These are phyloP conservation scores for Sitobion miscanthi DNA, from an alignment of 1,140 invertebrate species.

Conservation along the genomic window DNA sequence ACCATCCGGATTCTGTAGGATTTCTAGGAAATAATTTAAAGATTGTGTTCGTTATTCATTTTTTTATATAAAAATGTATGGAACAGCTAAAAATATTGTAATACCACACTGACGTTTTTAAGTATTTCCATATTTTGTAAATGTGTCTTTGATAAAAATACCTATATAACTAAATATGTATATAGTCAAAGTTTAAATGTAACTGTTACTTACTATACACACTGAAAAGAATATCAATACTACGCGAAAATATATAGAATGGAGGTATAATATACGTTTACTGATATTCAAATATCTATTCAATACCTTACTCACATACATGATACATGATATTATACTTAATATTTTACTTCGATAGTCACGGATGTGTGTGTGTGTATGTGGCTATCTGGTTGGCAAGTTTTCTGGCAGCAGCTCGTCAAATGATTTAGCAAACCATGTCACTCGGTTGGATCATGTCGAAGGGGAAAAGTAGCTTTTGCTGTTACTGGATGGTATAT, in stretches of 20 bases:
- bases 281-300: neutral
- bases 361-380: neutral
- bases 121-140: too few relatives aligned
- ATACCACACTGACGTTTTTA: neutral
- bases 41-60: too few relatives aligned
- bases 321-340: neutral
- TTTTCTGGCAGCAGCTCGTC: neutral
- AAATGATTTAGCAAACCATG: neutral
- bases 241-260: too few relatives aligned
- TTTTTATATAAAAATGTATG: neutral
- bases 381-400: neutral
- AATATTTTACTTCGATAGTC: neutral
- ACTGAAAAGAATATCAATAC: too few relatives aligned
- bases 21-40: too few relatives aligned
- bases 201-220: neutral
- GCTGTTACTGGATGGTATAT: neutral
- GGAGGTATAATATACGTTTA: too few relatives aligned
- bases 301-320: neutral
- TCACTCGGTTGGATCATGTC: neutral
- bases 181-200: neutral
- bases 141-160: neutral
- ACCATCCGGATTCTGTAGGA: too few relatives aligned
- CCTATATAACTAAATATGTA: neutral
- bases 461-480: constrained; percentile 2
- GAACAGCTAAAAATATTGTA: neutral